Base-by-base conservation (phyloP, 1,140 invertebrate species). In the Brachystomella parvula region DNA sequence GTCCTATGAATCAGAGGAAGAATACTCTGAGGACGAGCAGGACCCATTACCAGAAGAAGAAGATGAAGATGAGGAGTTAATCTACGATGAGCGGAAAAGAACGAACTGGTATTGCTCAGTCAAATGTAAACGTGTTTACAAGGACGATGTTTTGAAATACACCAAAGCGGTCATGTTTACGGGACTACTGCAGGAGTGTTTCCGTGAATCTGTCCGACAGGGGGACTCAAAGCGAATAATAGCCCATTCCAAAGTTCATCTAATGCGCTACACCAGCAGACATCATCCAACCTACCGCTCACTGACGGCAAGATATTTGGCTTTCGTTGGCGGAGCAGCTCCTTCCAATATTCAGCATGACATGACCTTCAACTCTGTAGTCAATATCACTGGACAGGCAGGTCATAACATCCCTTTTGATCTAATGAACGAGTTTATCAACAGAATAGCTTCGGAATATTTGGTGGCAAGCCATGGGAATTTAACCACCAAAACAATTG, bases 391-490 rank as follows among this genome's bases (percentile, higher is more conserved):
- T 26, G 57, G 24, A 29, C 3, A 29, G 9, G 24, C 12, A 9
- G 57, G 57, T 21, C 26, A 32, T 15, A 59, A 59, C 21, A 9
- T 59, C 3, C 3, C 26, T 9, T 12, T 59, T 32, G 57, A 59
- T 31, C 30, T 59, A 21, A 6, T 53, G 9, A 53, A 53, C 24
- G 49, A 59, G 30, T 59, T 59, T 59, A 29, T 31, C 24, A 59
- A 59, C 21, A 59, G 30, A 24, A 15, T 59, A 6, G 24, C 24
- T 19, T 53, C 49, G 9, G 12, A 53, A 26, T 53, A 19, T 53
- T 24, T 53, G 49, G 9, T 6, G 6, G 49, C 49, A 17, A 24
- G 49, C 24, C 49, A 53, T 24, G 49, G 49, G 24, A 53, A 53
- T 24, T 24, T 53, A 9, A 53, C 49, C 12, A 53, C 49, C 24